These are phyloP conservation scores for Onychorhynchus coronatus DNA, from an alignment of 2,113 vertebrate species.

Conservation along the genomic window DNA sequence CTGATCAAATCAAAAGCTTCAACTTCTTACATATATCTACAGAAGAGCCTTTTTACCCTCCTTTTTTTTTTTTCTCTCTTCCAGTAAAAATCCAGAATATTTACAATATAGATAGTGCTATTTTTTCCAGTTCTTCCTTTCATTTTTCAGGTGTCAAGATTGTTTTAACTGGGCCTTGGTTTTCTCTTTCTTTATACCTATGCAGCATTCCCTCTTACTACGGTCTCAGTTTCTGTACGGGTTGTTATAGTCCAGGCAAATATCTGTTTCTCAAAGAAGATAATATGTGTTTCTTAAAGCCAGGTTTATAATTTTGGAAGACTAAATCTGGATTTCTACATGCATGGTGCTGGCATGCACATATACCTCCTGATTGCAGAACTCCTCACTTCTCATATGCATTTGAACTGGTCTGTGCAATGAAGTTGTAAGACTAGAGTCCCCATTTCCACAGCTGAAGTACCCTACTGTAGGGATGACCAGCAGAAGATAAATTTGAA, in stretches of 20 bases:
- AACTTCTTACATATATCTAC: not conserved
- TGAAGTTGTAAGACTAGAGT: not conserved
- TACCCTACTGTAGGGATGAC: not conserved
- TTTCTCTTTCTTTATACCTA: not conserved
- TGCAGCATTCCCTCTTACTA: not conserved
- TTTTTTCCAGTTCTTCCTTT: not conserved
- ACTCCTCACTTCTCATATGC: not conserved
- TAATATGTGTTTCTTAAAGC: not conserved
- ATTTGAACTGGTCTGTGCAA: not conserved
- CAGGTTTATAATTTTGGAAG: not conserved
- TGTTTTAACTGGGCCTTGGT: not conserved
- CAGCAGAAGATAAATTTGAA: not conserved
- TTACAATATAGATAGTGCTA: not conserved
- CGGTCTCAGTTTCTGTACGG: not conserved
- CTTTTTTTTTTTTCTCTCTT: not conserved
- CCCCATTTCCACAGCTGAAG: not conserved
- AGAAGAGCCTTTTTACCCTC: not conserved
- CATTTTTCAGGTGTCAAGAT: not conserved
- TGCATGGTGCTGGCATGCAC: fast-evolving
- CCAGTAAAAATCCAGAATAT: not conserved
- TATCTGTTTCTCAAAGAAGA: not conserved
- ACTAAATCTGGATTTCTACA: not conserved
- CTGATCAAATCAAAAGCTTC: not conserved
- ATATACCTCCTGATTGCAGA: fast-evolving
- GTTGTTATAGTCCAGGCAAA: not conserved